Base-by-base conservation (phyloP, 2,888 invertebrate species). In the Hybos culiciformis region DNA sequence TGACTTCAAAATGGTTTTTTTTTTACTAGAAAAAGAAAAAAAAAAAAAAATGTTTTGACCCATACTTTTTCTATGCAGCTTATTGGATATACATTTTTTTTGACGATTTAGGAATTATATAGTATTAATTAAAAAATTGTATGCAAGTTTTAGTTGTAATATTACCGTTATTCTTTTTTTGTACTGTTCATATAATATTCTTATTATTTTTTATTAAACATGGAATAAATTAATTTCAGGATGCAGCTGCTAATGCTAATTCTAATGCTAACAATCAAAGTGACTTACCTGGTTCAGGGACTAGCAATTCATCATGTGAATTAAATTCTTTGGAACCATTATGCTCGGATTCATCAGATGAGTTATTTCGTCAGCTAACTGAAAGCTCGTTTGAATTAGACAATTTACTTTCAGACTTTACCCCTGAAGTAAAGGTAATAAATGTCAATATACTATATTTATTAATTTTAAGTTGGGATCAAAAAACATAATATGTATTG, bases 361-460 rank as follows among this genome's bases (percentile, higher is more conserved):
- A 86, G 54, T 77, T 86, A 47, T 78, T 86, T 56, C 83, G 83
- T 54, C 84, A 85, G 61, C 69, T 86, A 34, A 82, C 82, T 26
- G 88, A 88, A 56, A 80, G 84, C 42, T 78, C 84, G 46, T 88
- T 90, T 58, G 88, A 90, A 63, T 77, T 91, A 53, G 90, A 91
- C 58, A 83, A 80, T 52, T 77, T 85, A 58, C 75, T 85, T 54
- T 80, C 82, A 46, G 84, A 85, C 62, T 71, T 85, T 56, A 82
- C 81, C 38, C 72, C 77, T 53, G 80, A 80, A 61, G 80, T 82
- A 57, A 81, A 82, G 74, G 81, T 80, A 61, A n/a, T n/a, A n/a
- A 60, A 62, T 54, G 53, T 51, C 32, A 32, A 33, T 26, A 21
- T 33, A 24, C 45, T 19, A 21, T 19, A 32, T 46, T 43, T 36